Base-by-base conservation (phyloP, 2,797 vertebrate species). In the Poeciliopsis paucimaculata region DNA sequence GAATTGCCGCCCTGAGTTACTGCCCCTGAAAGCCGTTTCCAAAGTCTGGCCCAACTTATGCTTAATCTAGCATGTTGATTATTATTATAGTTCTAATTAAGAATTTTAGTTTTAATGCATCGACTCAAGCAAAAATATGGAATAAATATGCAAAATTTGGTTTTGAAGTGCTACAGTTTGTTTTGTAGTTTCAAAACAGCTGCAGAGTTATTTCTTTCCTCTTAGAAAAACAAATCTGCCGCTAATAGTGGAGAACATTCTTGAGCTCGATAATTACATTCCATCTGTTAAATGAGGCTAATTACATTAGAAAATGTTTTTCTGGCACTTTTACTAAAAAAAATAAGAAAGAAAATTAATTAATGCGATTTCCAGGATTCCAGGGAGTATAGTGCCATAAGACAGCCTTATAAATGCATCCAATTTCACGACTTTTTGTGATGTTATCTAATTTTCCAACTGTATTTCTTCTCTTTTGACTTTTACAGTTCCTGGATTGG, bases 401-500 rank as follows among this genome's bases (percentile, higher is more conserved):
- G 23, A 39, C 15, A 31, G 2, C 18, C 41, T 2, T 39, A 41
- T 23, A 39, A 68, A 43, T 26, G 8, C 12, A 15, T 16, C 1
- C 5, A 70, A 28, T n/a, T 71, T 71, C 5, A 70, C 0, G 23
- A n/a, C 10, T 71, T n/a, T 72, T 57, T 16, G 1, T 6, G 8
- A 45, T 10, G 10, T 55, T 15, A 53, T 3, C 36, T 26, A 11
- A 72, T 26, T 18, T 55, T 15, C 13, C 31, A 70, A 39, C 31
- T 68, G 3, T 64, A 41, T 31, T 62, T 16, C 7, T 34, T 74
- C 28, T 79, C 0, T 74, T 11, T 45, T 5, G 28, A 6, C 23
- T 16, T 75, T 53, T 31, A 2, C 2, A 99, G 98, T 99, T 85
- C 96, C 95, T 31, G 98, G 98, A 70, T 91, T 98, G 15, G 97